Conservation (phyloP, 2,113 vertebrate genomes). For the Corapipo altera region DNA sequence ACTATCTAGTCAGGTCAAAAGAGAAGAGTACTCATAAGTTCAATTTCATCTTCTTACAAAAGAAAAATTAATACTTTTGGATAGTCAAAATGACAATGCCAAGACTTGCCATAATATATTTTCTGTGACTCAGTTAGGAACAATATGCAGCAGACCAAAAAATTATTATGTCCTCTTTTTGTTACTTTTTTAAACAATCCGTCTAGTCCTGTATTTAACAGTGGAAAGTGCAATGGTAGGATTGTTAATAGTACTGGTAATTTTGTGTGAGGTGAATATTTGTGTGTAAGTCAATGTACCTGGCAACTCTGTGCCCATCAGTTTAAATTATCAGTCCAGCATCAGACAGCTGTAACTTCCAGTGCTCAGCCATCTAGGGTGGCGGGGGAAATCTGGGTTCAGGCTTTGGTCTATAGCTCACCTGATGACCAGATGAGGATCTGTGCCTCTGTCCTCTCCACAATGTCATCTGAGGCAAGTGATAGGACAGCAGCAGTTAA, state of each 20-base stretch:
- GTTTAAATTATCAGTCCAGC: neutral
- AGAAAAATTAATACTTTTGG: neutral
- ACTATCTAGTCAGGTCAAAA: neutral
- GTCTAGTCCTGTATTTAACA: neutral
- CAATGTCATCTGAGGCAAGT: neutral
- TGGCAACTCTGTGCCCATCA: neutral
- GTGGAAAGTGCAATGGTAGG: neutral
- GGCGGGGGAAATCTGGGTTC: neutral
- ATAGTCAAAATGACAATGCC: neutral
- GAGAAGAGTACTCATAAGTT: neutral
- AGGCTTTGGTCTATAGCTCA: neutral
- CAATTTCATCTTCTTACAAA: neutral
- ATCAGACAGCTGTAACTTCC: neutral
- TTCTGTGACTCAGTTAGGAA: neutral
- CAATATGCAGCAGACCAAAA: neutral
- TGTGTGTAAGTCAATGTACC: neutral
- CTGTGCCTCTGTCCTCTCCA: fast-evolving
- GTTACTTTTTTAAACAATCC: neutral
- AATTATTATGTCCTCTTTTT: neutral
- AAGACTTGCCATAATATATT: neutral
- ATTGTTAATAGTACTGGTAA: neutral
- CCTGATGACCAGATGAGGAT: neutral
- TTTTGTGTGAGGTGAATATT: neutral
- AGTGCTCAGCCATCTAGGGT: neutral
- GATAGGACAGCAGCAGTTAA: neutral